These are phyloP conservation scores for Cloeon dipterum DNA, from an alignment of 2,888 invertebrate species.

Conservation along the genomic window DNA sequence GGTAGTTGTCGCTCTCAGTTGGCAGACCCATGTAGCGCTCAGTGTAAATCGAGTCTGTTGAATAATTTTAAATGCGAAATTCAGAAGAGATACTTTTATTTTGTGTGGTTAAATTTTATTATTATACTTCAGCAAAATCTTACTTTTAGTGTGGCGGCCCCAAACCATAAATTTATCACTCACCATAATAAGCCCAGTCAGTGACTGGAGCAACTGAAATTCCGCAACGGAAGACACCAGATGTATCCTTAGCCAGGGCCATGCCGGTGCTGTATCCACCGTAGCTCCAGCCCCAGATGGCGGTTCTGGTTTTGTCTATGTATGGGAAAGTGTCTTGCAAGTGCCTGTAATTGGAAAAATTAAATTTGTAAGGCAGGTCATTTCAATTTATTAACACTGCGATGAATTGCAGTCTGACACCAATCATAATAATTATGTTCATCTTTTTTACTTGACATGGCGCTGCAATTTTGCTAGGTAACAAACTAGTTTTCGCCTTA, in stretches of 20 bases:
- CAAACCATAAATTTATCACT: slow-evolving; percentile 12
- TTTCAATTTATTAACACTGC: not conserved
- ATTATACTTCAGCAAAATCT: too few species aligned
- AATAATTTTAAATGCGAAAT: too few species aligned
- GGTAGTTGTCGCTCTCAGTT: slow-evolving; percentile 35
- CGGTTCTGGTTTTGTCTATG: slow-evolving; percentile 58
- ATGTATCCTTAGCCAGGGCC: slow-evolving; percentile 53
- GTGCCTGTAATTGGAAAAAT: slow-evolving; percentile 22
- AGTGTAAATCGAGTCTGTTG: slow-evolving; percentile 82
- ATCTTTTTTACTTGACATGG: too few species aligned
- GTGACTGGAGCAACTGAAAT: slow-evolving; percentile 91
- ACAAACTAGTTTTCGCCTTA: too few species aligned
- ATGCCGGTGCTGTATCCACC: slow-evolving; percentile 86
- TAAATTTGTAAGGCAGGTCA: not conserved
- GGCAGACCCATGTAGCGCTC: slow-evolving; percentile 91
- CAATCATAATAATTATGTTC: too few species aligned
- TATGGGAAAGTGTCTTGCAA: slow-evolving; percentile 40
- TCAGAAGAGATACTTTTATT: not conserved
- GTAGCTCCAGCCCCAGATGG: slow-evolving; percentile 98
- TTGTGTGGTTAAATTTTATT: not conserved
- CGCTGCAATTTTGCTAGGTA: too few species aligned
- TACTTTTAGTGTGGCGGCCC: too few species aligned
- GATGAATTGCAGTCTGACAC: not conserved
- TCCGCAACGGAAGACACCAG: slow-evolving; percentile 70
- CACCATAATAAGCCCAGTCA: slow-evolving; percentile 91